Evolutionary conservation across 2,888 invertebrate genomes (phyloP), one percentile per base, ranked within the genome.

Genomic region (Leucozona laternaria): DNA sequence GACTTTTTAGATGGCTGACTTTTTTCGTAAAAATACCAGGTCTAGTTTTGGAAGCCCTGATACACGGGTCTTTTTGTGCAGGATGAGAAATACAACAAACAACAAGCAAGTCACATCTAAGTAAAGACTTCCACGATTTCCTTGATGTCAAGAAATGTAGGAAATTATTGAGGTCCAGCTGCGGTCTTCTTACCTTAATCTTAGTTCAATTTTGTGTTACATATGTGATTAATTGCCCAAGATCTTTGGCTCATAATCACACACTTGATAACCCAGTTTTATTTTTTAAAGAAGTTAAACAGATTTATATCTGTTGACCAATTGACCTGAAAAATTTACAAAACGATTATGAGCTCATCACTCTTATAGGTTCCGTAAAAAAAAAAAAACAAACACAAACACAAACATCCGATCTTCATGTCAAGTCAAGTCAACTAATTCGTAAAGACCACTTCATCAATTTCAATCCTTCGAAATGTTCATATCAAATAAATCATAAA

Each of bases 401-500:
- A 53, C 15, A 37, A 60, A 64, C 31, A 43, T 48, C 64, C 64
- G 64, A 48, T 64, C 48, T 17, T 48, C 17, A 50, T 60, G 45
- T 55, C 45, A 57, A 53, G 55, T 64, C 55, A 57, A 48, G 25
- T 34, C 25, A 72, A 37, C 20, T 57, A 28, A 48, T 15, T 37
- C 20, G 22, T 15, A 43, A 34, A 37, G 22, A 8, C 77, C 80
- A 85, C 76, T 85, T 77, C 13, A 71, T 86, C 81, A 81, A 81
- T 64, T 81, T 73, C 78, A 86, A 70, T 81, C 73, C 55, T 55
- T 78, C 73, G 43, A 81, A 78, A 43, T 31, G 31, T 68, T 68
- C 7, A 17, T 72, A 62, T 68, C 85, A 64, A 77, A 72, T 77
- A 73, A 64, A 58, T 76, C 64, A 64, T 55, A 62, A 62, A 58